These are phyloP conservation scores for Schizopygopsis pylzovi DNA, from an alignment of 2,797 vertebrate genomes.

Conservation along the genomic window DNA sequence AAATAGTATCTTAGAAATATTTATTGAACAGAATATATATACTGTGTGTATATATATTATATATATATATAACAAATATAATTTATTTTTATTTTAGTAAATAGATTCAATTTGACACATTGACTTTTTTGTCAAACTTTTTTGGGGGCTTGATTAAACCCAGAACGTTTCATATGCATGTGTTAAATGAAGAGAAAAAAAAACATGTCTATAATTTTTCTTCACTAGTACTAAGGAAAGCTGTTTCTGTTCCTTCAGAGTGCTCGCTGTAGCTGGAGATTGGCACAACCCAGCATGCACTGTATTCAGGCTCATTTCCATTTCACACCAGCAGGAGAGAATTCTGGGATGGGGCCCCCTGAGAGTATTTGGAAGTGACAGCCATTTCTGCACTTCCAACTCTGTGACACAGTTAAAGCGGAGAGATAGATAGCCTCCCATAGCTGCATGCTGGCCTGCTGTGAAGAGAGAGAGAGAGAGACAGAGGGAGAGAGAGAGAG, in stretches of 20 bases:
- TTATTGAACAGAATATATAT: not conserved
- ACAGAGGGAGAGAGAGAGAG: not conserved
- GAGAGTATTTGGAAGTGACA: slow-evolving; percentile 45
- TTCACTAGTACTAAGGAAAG: not conserved
- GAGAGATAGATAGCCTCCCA: slow-evolving; percentile 50
- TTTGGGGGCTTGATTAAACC: not conserved
- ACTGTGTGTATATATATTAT: not conserved
- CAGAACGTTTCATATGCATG: not conserved
- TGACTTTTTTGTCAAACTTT: not conserved
- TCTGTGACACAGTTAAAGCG: slow-evolving; percentile 44
- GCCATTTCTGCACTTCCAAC: slow-evolving; percentile 52
- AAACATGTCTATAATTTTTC: slow-evolving; percentile 7
- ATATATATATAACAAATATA: not conserved
- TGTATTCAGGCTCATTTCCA: slow-evolving; percentile 76
- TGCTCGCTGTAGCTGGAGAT: slow-evolving; percentile 36
- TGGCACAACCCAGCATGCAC: slow-evolving; percentile 75
- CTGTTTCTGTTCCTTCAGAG: slow-evolving; percentile 26
- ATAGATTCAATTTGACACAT: not conserved
- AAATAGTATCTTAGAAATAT: not conserved
- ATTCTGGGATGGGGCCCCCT: slow-evolving; percentile 46
- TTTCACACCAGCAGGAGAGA: slow-evolving; percentile 48
- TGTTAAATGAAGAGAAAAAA: slow-evolving; percentile 24
- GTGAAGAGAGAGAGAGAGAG: slow-evolving; percentile 3
- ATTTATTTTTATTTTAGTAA: not conserved
- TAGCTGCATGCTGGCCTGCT: slow-evolving; percentile 42